Evolutionary conservation across 2,888 invertebrate species (phyloP), one percentile per base, ranked within the genome.

Genomic region (Drosophila formosana): DNA sequence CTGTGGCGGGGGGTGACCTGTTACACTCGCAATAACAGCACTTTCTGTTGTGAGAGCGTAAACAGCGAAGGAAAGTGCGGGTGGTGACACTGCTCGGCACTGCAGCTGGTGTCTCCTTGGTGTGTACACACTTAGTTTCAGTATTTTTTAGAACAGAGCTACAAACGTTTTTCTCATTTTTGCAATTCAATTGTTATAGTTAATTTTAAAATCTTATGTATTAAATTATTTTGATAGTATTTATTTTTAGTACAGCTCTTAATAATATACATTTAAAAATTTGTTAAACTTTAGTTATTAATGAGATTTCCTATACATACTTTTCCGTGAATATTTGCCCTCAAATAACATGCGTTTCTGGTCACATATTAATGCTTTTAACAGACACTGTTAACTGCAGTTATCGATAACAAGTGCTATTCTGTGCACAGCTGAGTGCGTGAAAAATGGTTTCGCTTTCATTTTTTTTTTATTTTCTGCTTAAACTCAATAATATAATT

Each of bases 1-100:
- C 37, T 45, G 57, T n/a, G 11, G 63, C 11, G n/a, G 55, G 50
- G 70, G 75, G 65, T 66, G 55, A 75, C 65, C 79, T 75, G 55
- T 37, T 58, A 53, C 61, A 46, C 30, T 3, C 6, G 34, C 49
- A 61, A 74, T 60, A 32, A 32, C n/a, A 46, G 63, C 64, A 45
- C 43, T 8, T 9, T 3, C 26, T 11, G 28, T 0, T 13, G 8
- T 41, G 39, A 11, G 37, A 41, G 39, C 39, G 18, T 41, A 41
- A 41, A 41, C 39, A 41, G 18, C 18, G 18, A 18, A 41, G 18
- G 39, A 41, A 18, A 41, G 18, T 11, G 13, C 7, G 9, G 37
- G 37, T 11, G 37, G 37, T 37, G n/a, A 41, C 39, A 41, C 39
- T 41, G 39, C 18, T 41, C 30, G 39, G 3, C 37, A 7, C 18